A percentile compares a stretch with the other conserved stretches of the same genome.
Evolutionary conservation across 2,888 invertebrate genomes (phyloP).

Genomic region (Rhagonycha fulva): DNA sequence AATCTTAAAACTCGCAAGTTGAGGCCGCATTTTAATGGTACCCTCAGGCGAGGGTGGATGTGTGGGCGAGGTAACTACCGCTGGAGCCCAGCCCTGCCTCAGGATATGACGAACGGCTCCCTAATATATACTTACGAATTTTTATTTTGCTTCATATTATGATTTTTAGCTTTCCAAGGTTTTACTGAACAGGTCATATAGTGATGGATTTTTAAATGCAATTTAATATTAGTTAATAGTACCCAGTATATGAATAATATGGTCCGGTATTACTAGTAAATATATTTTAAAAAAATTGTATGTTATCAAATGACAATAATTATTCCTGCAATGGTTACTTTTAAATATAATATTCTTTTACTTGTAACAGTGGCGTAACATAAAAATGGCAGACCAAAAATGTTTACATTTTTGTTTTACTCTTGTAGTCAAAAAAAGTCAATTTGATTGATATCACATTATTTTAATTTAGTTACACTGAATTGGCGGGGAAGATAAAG

Average conservation of each 20-base stretch:
- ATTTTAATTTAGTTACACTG: too few relatives aligned
- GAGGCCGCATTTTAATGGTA: slow-evolving; percentile 37
- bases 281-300: background rate
- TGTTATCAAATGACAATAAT: too few relatives aligned
- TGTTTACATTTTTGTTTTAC: too few relatives aligned
- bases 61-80: slow-evolving; percentile 49
- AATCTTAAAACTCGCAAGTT: slow-evolving; percentile 21
- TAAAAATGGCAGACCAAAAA: too few relatives aligned
- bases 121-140: slow-evolving; percentile 45
- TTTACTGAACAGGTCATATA: slow-evolving; percentile 19
- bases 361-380: too few relatives aligned
- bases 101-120: slow-evolving; percentile 43
- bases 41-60: slow-evolving; percentile 46
- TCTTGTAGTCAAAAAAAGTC: too few relatives aligned
- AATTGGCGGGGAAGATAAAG: too few relatives aligned
- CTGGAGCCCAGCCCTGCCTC: slow-evolving; percentile 43
- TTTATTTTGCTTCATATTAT: slow-evolving; percentile 39
- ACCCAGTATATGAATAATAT: too few relatives aligned
- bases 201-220: slow-evolving; percentile 27
- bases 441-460: too few relatives aligned
- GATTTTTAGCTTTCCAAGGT: slow-evolving; percentile 27
- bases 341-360: too few relatives aligned
- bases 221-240: background rate
- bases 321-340: too few relatives aligned
- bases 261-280: background rate